Evolutionary conservation across 92 coral and sea anemone species (phyloP).

Genomic region (Blastomussa wellsi): DNA sequence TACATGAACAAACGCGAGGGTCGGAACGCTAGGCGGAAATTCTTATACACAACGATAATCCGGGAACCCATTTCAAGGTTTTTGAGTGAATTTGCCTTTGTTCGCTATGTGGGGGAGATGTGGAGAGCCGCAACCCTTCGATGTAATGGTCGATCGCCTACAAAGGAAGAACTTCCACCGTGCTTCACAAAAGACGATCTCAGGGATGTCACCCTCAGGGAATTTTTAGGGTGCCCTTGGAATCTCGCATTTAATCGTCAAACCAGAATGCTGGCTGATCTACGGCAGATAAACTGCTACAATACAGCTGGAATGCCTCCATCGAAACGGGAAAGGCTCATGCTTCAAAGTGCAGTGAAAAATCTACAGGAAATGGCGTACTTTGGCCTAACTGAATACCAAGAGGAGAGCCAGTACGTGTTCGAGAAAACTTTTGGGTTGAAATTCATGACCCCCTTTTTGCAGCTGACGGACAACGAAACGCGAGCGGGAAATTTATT

Average conservation of each 20-base stretch:
- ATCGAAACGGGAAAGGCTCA: constrained; percentile 55
- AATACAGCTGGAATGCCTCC: constrained; percentile 51
- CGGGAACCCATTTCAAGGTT: constrained; percentile 88
- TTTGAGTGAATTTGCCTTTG: constrained; percentile 86
- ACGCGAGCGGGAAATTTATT: constrained; percentile 68
- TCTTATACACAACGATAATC: constrained; percentile 76
- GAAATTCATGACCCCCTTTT: constrained; percentile 64
- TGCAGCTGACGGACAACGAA: constrained; percentile 56
- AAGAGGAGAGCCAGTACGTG: constrained; percentile 85
- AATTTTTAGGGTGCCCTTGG: constrained; percentile 73
- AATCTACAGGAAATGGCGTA: constrained; percentile 83
- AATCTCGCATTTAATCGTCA: constrained; percentile 96
- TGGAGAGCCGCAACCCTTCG: constrained; percentile 73
- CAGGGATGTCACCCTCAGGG: constrained; percentile 61
- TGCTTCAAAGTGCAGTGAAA: constrained; percentile 76
- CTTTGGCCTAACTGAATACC: constrained; percentile 93
- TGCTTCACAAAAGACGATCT: constrained; percentile 72
- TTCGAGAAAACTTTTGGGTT: constrained; percentile 90
- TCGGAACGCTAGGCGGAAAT: constrained; percentile 32
- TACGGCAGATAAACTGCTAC: constrained; percentile 81
- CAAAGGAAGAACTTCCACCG: constrained; percentile 71
- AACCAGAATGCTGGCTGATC: constrained; percentile 88
- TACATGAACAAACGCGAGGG: constrained; percentile 71
- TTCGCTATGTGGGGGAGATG: constrained; percentile 60
- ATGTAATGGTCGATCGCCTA: constrained; percentile 79